Evolutionary conservation across 1,140 invertebrate species (phyloP).

Genomic region (Drosophila watanabei): DNA sequence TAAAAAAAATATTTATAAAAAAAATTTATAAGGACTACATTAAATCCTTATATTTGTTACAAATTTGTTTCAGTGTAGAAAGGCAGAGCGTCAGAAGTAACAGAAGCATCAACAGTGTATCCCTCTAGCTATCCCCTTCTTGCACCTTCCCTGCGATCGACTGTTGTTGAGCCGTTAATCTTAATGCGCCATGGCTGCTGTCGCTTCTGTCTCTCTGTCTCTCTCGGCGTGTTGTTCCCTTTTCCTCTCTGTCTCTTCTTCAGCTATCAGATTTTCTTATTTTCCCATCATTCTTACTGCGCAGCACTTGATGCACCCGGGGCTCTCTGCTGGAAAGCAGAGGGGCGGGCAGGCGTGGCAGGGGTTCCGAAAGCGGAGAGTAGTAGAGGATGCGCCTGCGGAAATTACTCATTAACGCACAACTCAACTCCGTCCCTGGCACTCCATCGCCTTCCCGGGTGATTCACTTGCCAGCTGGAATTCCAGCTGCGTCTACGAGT

Average conservation of each 20-base stretch:
- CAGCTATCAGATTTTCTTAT: constrained; percentile 77
- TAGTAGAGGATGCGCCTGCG: constrained; percentile 71
- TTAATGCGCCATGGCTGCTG: constrained; percentile 81
- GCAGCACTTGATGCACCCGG: constrained; percentile 72
- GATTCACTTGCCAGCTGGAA: constrained; percentile 54
- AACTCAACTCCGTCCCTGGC: constrained; percentile 36
- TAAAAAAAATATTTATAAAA: too few relatives aligned
- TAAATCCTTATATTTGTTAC: background rate
- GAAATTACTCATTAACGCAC: constrained; percentile 80
- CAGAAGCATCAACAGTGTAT: constrained; percentile 7
- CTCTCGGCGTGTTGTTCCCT: constrained; percentile 15
- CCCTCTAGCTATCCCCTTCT: constrained; percentile 23
- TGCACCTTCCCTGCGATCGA: constrained; percentile 39
- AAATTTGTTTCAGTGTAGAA: constrained; percentile 13
- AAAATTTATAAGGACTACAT: too few relatives aligned
- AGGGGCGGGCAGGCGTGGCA: constrained; percentile 19
- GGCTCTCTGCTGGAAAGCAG: constrained; percentile 3
- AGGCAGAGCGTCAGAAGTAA: constrained; percentile 40
- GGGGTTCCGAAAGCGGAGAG: constrained; percentile 24
- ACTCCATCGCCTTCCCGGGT: constrained; percentile 12
- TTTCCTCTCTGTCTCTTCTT: constrained; percentile 6
- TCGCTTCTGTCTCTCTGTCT: constrained; percentile 76
- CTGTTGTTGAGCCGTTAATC: constrained; percentile 72
- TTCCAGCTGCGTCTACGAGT: constrained; percentile 57
- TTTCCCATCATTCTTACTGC: constrained; percentile 77